These are phyloP conservation scores for Metellina segmentata DNA, from an alignment of 2,888 invertebrate genomes.

Conservation along the genomic window DNA sequence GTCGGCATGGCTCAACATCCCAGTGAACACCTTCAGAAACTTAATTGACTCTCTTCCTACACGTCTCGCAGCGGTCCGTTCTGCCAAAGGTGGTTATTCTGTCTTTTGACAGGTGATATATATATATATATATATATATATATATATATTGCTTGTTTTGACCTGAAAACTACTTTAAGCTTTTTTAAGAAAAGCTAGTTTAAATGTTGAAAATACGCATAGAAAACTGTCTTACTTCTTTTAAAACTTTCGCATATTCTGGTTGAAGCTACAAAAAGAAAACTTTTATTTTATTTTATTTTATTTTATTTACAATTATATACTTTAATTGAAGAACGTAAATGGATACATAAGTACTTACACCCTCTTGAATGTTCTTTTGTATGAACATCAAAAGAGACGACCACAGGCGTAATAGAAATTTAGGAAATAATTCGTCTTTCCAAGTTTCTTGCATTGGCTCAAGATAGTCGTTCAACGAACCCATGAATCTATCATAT, in stretches of 20 bases:
- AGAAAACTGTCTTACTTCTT: slow-evolving; percentile 48
- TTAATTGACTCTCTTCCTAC: too few relatives aligned
- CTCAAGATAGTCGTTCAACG: slow-evolving; percentile 55
- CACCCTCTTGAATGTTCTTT: slow-evolving; percentile 67
- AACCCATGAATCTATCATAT: slow-evolving; percentile 38
- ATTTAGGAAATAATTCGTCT: slow-evolving; percentile 35
- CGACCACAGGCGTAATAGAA: slow-evolving; percentile 49
- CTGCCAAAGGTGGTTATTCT: too few relatives aligned
- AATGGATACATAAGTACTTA: slow-evolving; percentile 7
- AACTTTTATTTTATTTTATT: background rate
- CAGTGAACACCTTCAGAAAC: too few relatives aligned
- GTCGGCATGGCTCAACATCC: too few relatives aligned
- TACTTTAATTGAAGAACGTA: too few relatives aligned
- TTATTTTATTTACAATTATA: background rate
- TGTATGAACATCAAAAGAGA: slow-evolving; percentile 39
- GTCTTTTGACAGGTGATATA: too few relatives aligned
- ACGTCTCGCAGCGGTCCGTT: too few relatives aligned
- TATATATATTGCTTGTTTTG: too few relatives aligned
- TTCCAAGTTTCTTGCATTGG: slow-evolving; percentile 27
- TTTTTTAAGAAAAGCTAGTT: too few relatives aligned
- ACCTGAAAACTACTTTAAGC: too few relatives aligned
- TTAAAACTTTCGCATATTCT: slow-evolving; percentile 63
- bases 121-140: too few relatives aligned
- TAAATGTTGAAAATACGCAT: too few relatives aligned
- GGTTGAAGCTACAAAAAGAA: slow-evolving; percentile 43